A percentile compares a stretch with the other conserved stretches of the same genome.
These are phyloP conservation scores for Synergus gifuensis DNA, from an alignment of 2,888 invertebrate genomes.

Conservation along the genomic window DNA sequence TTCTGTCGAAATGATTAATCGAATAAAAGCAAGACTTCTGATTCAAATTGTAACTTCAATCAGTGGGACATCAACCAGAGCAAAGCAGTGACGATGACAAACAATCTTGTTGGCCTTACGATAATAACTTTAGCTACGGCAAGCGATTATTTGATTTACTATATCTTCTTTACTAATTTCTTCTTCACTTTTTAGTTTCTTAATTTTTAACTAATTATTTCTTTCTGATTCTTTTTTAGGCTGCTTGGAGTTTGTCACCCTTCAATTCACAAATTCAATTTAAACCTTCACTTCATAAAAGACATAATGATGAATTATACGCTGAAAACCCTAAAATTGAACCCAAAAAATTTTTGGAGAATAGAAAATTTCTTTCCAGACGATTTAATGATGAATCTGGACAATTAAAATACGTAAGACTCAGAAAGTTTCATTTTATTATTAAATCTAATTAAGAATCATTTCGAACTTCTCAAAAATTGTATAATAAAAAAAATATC, in stretches of 20 bases:
- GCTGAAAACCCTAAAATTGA: background rate
- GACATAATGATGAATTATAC: slow-evolving; percentile 3
- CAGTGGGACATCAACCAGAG: background rate
- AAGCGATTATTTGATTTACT: background rate
- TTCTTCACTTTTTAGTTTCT: too few species aligned
- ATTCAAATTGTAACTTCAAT: background rate
- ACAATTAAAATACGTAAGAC: background rate
- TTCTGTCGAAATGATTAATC: background rate
- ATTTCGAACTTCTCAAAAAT: too few species aligned
- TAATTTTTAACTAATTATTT: background rate
- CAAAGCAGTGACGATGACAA: background rate
- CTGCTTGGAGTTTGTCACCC: background rate
- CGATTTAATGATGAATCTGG: background rate
- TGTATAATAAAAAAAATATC: too few species aligned
- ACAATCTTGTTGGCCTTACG: background rate
- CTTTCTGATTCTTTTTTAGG: background rate
- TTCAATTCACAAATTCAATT: background rate
- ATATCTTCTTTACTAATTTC: background rate
- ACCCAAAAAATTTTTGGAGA: background rate
- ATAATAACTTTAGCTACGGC: background rate
- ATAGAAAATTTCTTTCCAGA: background rate
- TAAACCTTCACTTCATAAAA: background rate
- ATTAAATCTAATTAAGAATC: too few species aligned
- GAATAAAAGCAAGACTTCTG: background rate
- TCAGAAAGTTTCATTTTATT: too few species aligned